Base-by-base conservation (phyloP, 2,888 invertebrate genomes). In the Zygogramma bicolorata region DNA sequence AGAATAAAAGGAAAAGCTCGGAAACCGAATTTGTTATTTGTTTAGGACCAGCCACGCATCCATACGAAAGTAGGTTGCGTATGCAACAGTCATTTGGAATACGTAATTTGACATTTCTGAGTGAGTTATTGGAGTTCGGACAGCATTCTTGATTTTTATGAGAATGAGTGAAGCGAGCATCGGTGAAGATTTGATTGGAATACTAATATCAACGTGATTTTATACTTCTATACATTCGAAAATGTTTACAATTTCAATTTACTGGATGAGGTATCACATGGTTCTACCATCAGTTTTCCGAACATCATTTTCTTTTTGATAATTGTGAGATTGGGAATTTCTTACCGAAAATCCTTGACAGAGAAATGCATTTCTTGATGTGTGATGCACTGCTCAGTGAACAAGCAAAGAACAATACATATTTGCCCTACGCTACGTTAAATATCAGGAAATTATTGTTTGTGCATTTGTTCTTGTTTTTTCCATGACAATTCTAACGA, bases 41-140 rank as follows among this genome's bases (percentile, higher is more conserved):
- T 53, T 53, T 5, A 15, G 53, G 53, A 25, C 53, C 10, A 13
- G 27, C 15, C 53, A 25, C 53, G 15, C 25, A 25, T 53, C 53
- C 22, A 53, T 53, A n/a, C 53, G 27, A 27, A 27, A 25, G 53
- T 53, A 27, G 53, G 6, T 27, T 25, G 3, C 42, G 18, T 27
- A 53, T 10, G 53, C 60, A 60, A 38, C 31, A 60, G 22, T 15
- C 20, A 60, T n/a, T 20, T 60, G 25, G 53, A 53, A 53, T 53
- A 53, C 53, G 53, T 53, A 53, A 53, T 59, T 59, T 20, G 40
- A 67, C 59, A 31, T 53, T 40, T 40, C 10, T 40, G 29, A n/a
- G 18, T 67, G 40, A 67, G 40, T 59, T 67, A 59, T 59, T 29
- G 42, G 58, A 59, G 58, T 59, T 67, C 58, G 42, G 31, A 59